phyloP scores from a whole-genome alignment of 2,888 invertebrate species.

The Norana najaformis region DNA sequence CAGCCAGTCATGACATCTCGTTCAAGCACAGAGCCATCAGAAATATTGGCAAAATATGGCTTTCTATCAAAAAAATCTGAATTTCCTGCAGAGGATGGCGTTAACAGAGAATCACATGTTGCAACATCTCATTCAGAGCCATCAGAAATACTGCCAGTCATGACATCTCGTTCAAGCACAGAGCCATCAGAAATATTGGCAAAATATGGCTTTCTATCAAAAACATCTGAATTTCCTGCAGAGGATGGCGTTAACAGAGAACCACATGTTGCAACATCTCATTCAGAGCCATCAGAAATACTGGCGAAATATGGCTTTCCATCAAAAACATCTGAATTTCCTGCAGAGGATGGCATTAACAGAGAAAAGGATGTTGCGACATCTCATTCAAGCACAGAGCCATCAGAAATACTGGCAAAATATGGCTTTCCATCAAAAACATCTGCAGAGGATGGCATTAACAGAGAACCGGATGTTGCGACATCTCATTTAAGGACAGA shows the following conservation, averaged over 20 bases:
- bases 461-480: no score
- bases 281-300: background rate
- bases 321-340: background rate
- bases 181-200: slow-evolving; percentile 14
- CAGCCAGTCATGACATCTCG: background rate
- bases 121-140: no score
- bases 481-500: background rate
- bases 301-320: background rate
- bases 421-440: background rate
- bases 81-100: background rate
- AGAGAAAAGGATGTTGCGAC: background rate
- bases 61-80: background rate
- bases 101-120: no score
- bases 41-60: background rate
- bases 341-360: background rate
- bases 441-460: background rate
- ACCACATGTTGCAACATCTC: no score
- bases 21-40: background rate
- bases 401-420: slow-evolving; percentile 14
- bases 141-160: background rate
- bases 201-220: background rate
- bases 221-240: background rate
- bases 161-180: background rate
- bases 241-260: background rate
- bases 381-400: background rate